Evolutionary conservation across 2,888 invertebrate genomes (phyloP).

Genomic region (Yponomeuta evonymella): DNA sequence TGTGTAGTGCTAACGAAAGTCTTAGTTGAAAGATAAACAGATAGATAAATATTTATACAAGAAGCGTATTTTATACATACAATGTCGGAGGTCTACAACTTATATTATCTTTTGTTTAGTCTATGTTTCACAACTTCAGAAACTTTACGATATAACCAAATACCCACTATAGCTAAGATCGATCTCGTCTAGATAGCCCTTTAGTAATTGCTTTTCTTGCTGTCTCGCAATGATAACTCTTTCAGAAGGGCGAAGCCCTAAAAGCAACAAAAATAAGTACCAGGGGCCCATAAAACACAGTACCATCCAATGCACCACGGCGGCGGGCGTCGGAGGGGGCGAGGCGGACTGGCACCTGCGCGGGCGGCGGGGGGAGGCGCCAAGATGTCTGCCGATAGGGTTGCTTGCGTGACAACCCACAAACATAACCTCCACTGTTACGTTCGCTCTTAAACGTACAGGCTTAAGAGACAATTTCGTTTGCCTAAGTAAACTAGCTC

Average conservation of each 20-base stretch:
- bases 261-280: constrained; percentile 22
- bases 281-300: constrained; percentile 24
- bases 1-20: too few relatives aligned
- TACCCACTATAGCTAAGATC: too few relatives aligned
- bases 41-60: too few relatives aligned
- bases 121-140: too few relatives aligned
- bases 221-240: neutral
- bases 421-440: neutral
- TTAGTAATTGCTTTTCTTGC: neutral
- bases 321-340: constrained; percentile 20
- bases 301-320: constrained; percentile 37
- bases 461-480: neutral
- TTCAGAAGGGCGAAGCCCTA: too few relatives aligned
- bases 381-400: constrained; percentile 57
- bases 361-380: constrained; percentile 33
- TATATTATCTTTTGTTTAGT: too few relatives aligned
- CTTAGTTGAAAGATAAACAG: too few relatives aligned
- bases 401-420: constrained; percentile 41
- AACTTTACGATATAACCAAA: too few relatives aligned
- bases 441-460: neutral
- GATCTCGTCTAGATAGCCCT: too few relatives aligned
- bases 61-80: too few relatives aligned
- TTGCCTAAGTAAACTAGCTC: neutral
- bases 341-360: constrained; percentile 25
- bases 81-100: too few relatives aligned